A percentile compares a stretch with the other conserved stretches of the same genome.
These are phyloP conservation scores for Myxocyprinus asiaticus DNA, from an alignment of 2,113 vertebrate species.

Conservation along the genomic window DNA sequence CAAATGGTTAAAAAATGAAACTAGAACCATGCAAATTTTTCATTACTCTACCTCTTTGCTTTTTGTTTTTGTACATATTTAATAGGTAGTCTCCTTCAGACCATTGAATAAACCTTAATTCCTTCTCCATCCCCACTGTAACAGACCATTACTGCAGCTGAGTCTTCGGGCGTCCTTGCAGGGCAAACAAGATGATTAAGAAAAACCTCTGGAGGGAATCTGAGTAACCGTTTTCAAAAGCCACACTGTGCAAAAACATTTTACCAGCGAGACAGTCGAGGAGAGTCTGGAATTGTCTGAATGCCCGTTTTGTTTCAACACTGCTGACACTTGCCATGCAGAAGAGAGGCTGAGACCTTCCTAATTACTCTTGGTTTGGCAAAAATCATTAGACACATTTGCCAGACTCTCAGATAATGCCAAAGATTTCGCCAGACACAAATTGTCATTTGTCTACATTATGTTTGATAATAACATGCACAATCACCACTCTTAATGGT, in stretches of 20 bases:
- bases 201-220: conserved; percentile 36
- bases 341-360: conserved; percentile 2
- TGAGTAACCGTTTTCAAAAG: conserved; percentile 15
- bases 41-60: no score
- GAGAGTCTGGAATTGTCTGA: conserved; percentile 30
- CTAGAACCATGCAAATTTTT: no score
- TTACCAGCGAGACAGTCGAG: conserved; percentile 18
- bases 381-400: background rate
- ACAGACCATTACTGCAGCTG: conserved; percentile 36
- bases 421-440: conserved; percentile 9
- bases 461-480: background rate
- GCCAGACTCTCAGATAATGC: conserved; percentile 10
- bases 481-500: no score
- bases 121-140: background rate
- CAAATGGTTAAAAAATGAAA: no score
- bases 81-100: background rate
- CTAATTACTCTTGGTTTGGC: conserved; percentile 16
- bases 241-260: conserved; percentile 24
- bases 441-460: background rate
- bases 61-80: background rate
- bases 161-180: conserved; percentile 10
- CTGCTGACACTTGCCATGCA: conserved; percentile 23
- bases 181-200: conserved; percentile 21
- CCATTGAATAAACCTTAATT: conserved; percentile 2
- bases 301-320: conserved; percentile 31